Base-by-base conservation (phyloP, 1,140 invertebrate species). In the Luehdorfia chinensis region DNA sequence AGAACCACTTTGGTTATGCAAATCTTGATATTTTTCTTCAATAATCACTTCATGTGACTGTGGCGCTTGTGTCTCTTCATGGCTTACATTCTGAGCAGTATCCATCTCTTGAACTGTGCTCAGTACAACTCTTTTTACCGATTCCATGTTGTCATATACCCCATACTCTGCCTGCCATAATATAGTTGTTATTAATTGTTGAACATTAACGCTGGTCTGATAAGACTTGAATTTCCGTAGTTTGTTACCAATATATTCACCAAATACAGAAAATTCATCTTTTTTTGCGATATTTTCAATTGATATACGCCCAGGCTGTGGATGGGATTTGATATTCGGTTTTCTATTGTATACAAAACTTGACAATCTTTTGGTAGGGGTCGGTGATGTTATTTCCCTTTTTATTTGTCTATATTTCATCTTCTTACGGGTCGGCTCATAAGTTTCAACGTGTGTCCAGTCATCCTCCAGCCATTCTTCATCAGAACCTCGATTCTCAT, bases 141-240 rank as follows among this genome's bases (percentile, higher is more conserved):
- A 65, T 4, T 84, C 76, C 15, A 81, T 74, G 61, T 59, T 75
- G 34, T 84, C 76, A 56, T 79, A 86, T 16, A 76, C 44, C 2
- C 83, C 83, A 69, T 83, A 86, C 34, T 86, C 83, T 0, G 79
- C 75, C 46, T 84, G 79, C 83, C 83, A 86, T 15, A 86, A 37
- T 50, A 86, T 77, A 4, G 83, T 86, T 15, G 83, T 80, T 4
- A 86, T 83, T 12, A 86, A 50, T 41, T 86, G 83, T 34, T 86
- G 83, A 2, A 86, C 55, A 45, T 86, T 86, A 0, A 75, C 73
- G 30, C 65, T 47, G 6, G 77, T 76, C 9, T 75, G 64, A 11
- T 61, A 41, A 12, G 61, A 55, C 47, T 70, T 77, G 5, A 86
- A 66, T 43, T 86, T 86, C 14, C 83, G 66, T 4, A 86, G 45